Percentiles rank a stretch among this genome's conserved stretches.
Evolutionary conservation across 2,797 vertebrate species (phyloP).

Genomic region (Stomatorhinus walkeri): DNA sequence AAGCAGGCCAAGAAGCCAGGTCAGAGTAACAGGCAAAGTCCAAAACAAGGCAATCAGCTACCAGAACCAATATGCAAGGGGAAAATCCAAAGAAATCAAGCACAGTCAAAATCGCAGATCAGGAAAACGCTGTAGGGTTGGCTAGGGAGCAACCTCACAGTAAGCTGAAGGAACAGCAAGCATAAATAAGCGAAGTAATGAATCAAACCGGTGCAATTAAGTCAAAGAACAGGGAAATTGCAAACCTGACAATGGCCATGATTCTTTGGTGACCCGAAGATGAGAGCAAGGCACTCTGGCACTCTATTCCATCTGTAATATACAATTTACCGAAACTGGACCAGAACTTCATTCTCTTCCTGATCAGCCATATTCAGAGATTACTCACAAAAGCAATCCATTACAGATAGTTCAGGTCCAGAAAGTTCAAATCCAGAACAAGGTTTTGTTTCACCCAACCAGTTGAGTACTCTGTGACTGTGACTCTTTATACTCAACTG

Average conservation of each 20-base stretch:
- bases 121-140: not conserved
- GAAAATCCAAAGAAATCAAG: not conserved
- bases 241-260: not conserved
- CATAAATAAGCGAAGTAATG: not conserved
- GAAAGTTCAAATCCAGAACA: not conserved
- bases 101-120: not conserved
- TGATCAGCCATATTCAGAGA: not conserved
- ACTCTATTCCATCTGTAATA: not conserved
- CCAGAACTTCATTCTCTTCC: not conserved
- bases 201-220: not conserved
- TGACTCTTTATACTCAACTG: not conserved
- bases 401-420: not conserved
- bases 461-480: not conserved
- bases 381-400: not conserved
- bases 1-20: not conserved
- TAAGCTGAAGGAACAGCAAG: not conserved
- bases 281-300: not conserved
- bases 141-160: not conserved
- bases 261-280: not conserved
- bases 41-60: not conserved
- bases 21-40: not conserved
- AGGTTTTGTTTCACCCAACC: not conserved
- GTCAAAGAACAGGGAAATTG: not conserved
- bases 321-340: not conserved
- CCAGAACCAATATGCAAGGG: not conserved